phyloP scores from a whole-genome alignment of 2,888 invertebrate species.

The Pantelozetes paolii region DNA sequence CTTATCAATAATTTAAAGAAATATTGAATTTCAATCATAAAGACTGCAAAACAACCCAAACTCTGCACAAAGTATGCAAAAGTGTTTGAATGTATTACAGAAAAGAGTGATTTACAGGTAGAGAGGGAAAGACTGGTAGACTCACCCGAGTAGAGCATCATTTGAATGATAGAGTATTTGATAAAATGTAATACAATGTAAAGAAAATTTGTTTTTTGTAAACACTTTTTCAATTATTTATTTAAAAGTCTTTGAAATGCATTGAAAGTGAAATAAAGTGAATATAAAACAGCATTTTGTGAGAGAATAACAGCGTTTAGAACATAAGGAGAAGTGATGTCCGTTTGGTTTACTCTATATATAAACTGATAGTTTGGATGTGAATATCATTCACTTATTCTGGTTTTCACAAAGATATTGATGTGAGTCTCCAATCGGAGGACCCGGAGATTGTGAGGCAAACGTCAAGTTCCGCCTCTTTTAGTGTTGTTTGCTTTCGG shows the following conservation, averaged over 20 bases:
- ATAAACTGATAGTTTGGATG: conserved; percentile 23
- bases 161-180: background rate
- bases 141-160: conserved; percentile 28
- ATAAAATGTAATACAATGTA: background rate
- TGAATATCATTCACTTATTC: background rate
- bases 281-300: background rate
- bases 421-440: conserved; percentile 23
- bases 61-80: too few relatives aligned
- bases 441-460: conserved; percentile 22
- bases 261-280: background rate
- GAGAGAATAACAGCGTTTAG: background rate
- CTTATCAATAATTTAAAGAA: too few relatives aligned
- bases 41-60: too few relatives aligned
- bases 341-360: background rate
- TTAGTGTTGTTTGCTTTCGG: conserved; percentile 35
- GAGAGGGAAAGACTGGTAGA: background rate
- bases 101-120: conserved; percentile 28
- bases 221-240: background rate
- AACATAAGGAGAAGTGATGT: background rate
- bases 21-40: too few relatives aligned
- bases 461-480: conserved; percentile 33
- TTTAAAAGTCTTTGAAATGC: background rate
- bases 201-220: background rate
- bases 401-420: background rate
- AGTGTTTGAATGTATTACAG: background rate